phyloP scores from a whole-genome alignment of 2,888 invertebrate genomes.

The Amiota communis region DNA sequence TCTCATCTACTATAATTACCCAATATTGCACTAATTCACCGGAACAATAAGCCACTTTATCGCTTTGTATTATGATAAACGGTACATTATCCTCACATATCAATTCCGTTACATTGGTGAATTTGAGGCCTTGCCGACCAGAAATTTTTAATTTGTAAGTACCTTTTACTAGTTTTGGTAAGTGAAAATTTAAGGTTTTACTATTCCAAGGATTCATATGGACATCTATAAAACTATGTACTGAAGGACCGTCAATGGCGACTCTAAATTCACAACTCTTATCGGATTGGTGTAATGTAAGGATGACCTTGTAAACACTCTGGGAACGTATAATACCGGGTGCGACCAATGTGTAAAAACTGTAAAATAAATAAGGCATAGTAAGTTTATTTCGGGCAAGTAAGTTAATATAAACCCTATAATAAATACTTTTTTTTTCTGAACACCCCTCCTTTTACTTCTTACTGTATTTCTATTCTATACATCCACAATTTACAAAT shows the following conservation, averaged over 20 bases:
- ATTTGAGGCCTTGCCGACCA: conserved; percentile 82
- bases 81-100: conserved; percentile 79
- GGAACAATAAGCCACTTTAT: conserved; percentile 91
- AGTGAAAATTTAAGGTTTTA: background rate
- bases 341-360: conserved; percentile 81
- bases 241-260: conserved; percentile 38
- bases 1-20: conserved; percentile 81
- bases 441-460: no score
- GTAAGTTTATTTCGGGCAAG: no score
- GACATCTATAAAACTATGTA: background rate
- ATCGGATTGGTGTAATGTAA: conserved; percentile 77
- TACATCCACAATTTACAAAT: no score
- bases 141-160: conserved; percentile 52
- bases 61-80: conserved; percentile 91
- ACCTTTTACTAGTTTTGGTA: conserved; percentile 45
- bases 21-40: conserved; percentile 84
- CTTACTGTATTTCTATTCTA: no score
- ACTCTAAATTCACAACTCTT: conserved; percentile 82
- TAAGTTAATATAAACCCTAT: no score
- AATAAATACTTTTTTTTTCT: no score
- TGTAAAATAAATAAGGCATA: conserved; percentile 11
- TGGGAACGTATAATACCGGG: conserved; percentile 85
- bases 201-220: background rate
- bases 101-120: conserved; percentile 81
- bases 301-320: conserved; percentile 84